Evolutionary conservation across 1,140 invertebrate species (phyloP).

Genomic region (Proales similis): DNA sequence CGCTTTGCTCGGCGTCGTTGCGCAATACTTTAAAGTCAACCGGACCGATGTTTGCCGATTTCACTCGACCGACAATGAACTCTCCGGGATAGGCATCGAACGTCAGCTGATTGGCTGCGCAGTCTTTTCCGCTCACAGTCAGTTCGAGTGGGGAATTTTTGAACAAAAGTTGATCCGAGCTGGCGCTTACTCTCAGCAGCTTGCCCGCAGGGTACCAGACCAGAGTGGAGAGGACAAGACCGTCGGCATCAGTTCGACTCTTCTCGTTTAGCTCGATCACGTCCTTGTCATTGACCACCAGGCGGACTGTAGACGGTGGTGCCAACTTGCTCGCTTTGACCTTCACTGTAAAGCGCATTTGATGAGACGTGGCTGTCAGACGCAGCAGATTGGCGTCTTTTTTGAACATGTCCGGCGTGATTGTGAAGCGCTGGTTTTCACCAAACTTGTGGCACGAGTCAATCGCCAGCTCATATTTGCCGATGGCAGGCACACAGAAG

Average conservation of each 20-base stretch:
- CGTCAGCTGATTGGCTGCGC: constrained; percentile 60
- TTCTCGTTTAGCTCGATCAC: too few relatives aligned
- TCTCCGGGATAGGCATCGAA: constrained; percentile 57
- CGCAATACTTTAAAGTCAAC: constrained; percentile 55
- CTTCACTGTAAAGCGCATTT: too few relatives aligned
- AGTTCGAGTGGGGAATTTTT: constrained; percentile 61
- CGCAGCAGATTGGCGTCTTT: neutral
- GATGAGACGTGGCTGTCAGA: neutral
- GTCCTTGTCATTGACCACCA: too few relatives aligned
- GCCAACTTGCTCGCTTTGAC: too few relatives aligned
- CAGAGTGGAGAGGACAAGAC: too few relatives aligned
- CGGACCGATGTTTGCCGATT: constrained; percentile 63
- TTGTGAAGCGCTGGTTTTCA: constrained; percentile 40
- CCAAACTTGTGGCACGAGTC: constrained; percentile 74
- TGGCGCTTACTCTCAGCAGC: constrained; percentile 52
- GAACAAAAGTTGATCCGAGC: constrained; percentile 62
- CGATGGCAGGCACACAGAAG: constrained; percentile 53
- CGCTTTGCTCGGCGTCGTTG: constrained; percentile 40
- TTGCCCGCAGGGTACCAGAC: too few relatives aligned
- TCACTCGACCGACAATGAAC: constrained; percentile 59
- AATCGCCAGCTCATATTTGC: constrained; percentile 67
- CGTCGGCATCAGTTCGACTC: too few relatives aligned
- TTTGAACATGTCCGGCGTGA: constrained; percentile 3
- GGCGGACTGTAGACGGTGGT: too few relatives aligned
- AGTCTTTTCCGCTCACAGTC: constrained; percentile 58